Percentiles rank a stretch among this genome's conserved stretches.
Evolutionary conservation across 2,888 invertebrate genomes (phyloP).

Genomic region (Drosophila niveifrons): DNA sequence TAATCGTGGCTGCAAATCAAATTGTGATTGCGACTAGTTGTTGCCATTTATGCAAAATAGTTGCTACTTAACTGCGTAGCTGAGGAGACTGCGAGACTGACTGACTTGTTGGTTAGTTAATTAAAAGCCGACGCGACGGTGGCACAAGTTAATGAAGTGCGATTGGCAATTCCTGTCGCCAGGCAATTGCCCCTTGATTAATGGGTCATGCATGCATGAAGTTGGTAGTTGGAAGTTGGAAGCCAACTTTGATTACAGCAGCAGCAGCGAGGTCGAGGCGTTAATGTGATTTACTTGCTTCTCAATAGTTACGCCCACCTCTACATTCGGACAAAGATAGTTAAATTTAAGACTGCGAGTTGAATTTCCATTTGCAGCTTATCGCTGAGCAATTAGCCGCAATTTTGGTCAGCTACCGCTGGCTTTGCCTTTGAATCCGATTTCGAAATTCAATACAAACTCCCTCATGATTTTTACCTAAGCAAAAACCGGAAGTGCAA

Average conservation of each 20-base stretch:
- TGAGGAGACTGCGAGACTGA: neutral
- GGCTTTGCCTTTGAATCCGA: slow-evolving; percentile 4
- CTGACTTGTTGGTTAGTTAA: slow-evolving; percentile 45
- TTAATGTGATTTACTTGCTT: slow-evolving; percentile 32
- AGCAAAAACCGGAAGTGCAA: slow-evolving; percentile 64
- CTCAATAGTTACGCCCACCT: slow-evolving; percentile 32
- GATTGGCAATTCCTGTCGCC: slow-evolving; percentile 52
- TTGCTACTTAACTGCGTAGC: slow-evolving; percentile 13
- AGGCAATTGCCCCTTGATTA: slow-evolving; percentile 43
- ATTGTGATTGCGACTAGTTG: slow-evolving; percentile 58
- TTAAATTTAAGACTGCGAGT: slow-evolving; percentile 20
- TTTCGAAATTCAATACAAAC: slow-evolving; percentile 8
- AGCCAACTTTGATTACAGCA: slow-evolving; percentile 6
- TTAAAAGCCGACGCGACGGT: slow-evolving; percentile 50
- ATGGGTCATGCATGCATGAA: slow-evolving; percentile 40
- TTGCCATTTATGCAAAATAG: slow-evolving; percentile 54
- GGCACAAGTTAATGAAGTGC: slow-evolving; percentile 52
- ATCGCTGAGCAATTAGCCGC: slow-evolving; percentile 56
- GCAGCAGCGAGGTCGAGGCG: slow-evolving; percentile 28
- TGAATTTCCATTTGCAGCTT: slow-evolving; percentile 13
- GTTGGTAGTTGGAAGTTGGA: too few species aligned
- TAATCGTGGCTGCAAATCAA: slow-evolving; percentile 73
- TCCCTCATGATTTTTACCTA: slow-evolving; percentile 2
- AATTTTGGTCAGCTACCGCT: slow-evolving; percentile 56
- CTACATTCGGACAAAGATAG: neutral